These are phyloP conservation scores for honey bee (Apis mellifera) DNA, from an alignment of 1,140 invertebrate species.

Conservation along the genomic window Amel_HAv3.1 CM009931.2:18357501-18358000, in stretches of 20 bases:
- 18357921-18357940: conserved; percentile 31
- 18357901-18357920: conserved; percentile 83
- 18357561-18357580: conserved; percentile 96
- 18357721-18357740: conserved; percentile 95
- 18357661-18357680: conserved; percentile 93
- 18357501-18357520: conserved; percentile 19
- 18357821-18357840: conserved; percentile 86
- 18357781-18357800: conserved; percentile 89
- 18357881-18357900: conserved; percentile 92
- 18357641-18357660: conserved; percentile 91
- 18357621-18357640: conserved; percentile 89
- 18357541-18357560: conserved; percentile 94
- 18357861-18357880: conserved; percentile 87
- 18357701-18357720: conserved; percentile 93
- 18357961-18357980: neutral
- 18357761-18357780: conserved; percentile 92
- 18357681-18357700: conserved; percentile 91
- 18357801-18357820: conserved; percentile 86
- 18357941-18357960: conserved; percentile 21
- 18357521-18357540: conserved; percentile 68
- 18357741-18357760: conserved; percentile 95
- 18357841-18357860: conserved; percentile 87
- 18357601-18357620: conserved; percentile 94
- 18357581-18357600: conserved; percentile 96
- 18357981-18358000: neutral